phyloP scores from a whole-genome alignment of 2,888 invertebrate genomes.

The Cephus runcator region DNA sequence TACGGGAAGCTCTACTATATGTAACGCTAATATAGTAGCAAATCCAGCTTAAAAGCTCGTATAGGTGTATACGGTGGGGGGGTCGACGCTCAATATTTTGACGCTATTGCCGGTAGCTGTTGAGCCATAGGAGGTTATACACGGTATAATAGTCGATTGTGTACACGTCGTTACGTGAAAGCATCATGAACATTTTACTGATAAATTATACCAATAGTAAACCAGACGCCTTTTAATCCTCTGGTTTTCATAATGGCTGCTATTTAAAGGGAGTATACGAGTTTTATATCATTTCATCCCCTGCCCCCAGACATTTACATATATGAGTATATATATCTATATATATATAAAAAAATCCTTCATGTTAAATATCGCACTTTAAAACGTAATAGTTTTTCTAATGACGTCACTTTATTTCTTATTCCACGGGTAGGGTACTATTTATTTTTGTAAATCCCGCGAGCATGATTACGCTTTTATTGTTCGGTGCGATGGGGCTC shows the following conservation, averaged over 20 bases:
- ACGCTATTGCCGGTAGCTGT: slow-evolving; percentile 4
- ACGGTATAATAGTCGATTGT: not conserved
- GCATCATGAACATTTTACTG: not conserved
- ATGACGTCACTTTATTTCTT: not conserved
- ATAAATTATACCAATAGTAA: not conserved
- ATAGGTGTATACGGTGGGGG: slow-evolving; percentile 10
- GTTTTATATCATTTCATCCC: too few relatives aligned
- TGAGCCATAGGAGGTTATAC: not conserved
- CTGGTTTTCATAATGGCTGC: not conserved
- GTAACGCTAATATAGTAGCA: slow-evolving; percentile 19
- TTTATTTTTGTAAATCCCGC: too few relatives aligned
- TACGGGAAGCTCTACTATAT: slow-evolving; percentile 24
- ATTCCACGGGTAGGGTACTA: too few relatives aligned
- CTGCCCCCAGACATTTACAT: too few relatives aligned
- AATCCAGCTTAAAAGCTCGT: slow-evolving; percentile 34
- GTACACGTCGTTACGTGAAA: not conserved
- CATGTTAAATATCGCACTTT: not conserved
- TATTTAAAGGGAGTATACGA: not conserved
- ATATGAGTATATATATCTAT: too few relatives aligned
- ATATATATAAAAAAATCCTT: not conserved
- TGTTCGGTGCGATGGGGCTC: not conserved
- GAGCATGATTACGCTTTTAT: too few relatives aligned
- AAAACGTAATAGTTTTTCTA: not conserved
- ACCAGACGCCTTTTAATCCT: not conserved
- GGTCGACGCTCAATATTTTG: slow-evolving; percentile 25